A percentile compares a stretch with the other conserved stretches of the same genome.
These are phyloP conservation scores for Caenorhabditis angaria DNA, from an alignment of 2,888 invertebrate genomes.

Conservation along the genomic window DNA sequence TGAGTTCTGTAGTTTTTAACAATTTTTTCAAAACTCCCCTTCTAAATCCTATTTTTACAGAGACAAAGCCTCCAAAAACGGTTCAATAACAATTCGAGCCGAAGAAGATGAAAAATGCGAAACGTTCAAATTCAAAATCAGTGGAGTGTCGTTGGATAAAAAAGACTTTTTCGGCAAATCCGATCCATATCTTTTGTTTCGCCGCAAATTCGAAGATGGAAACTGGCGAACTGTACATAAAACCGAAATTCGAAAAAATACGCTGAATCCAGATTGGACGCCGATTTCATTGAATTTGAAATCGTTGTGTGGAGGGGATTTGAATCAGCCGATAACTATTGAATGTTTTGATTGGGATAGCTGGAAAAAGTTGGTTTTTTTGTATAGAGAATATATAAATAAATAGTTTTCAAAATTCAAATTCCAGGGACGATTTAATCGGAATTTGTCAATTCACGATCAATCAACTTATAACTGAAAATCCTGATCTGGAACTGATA, in stretches of 20 bases:
- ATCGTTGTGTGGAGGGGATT: slow-evolving; percentile 74
- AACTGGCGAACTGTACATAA: slow-evolving; percentile 60
- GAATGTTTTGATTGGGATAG: slow-evolving; percentile 76
- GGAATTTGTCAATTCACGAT: slow-evolving; percentile 74
- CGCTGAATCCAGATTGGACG: slow-evolving; percentile 76
- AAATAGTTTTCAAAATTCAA: slow-evolving; percentile 7
- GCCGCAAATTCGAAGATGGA: slow-evolving; percentile 59
- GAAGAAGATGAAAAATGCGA: slow-evolving; percentile 64
- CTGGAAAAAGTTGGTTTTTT: slow-evolving; percentile 66
- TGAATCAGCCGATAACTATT: slow-evolving; percentile 68
- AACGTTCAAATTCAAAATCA: slow-evolving; percentile 25
- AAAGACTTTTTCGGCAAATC: slow-evolving; percentile 68
- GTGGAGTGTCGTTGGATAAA: slow-evolving; percentile 54
- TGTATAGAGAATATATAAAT: too few relatives aligned
- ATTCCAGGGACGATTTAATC: slow-evolving; percentile 74
- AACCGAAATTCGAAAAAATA: slow-evolving; percentile 76
- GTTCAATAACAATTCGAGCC: slow-evolving; percentile 50
- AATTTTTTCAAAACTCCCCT: too few relatives aligned
- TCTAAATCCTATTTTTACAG: slow-evolving; percentile 33
- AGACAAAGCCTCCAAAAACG: slow-evolving; percentile 49
- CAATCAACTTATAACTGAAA: slow-evolving; percentile 17
- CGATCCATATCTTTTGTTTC: slow-evolving; percentile 68
- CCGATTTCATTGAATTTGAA: slow-evolving; percentile 74
- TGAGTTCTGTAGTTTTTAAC: too few relatives aligned
- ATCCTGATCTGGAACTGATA: slow-evolving; percentile 70